Percentiles rank a stretch among this genome's conserved stretches.
These are phyloP conservation scores for Schizaphis graminum DNA, from an alignment of 2,888 invertebrate genomes.

Conservation along the genomic window DNA sequence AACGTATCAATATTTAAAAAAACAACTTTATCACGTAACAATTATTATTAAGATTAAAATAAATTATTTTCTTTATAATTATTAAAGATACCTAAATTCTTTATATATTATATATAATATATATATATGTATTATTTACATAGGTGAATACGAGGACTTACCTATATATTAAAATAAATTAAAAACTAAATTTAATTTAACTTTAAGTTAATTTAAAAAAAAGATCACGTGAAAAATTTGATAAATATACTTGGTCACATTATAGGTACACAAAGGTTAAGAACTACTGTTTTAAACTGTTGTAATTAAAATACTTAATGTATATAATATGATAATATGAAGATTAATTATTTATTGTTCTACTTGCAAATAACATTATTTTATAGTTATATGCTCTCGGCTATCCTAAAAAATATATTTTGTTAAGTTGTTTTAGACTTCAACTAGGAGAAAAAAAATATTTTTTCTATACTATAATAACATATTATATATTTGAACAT, in stretches of 20 bases:
- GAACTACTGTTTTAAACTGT: neutral
- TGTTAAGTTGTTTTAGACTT: neutral
- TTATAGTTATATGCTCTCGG: neutral
- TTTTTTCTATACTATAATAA: neutral
- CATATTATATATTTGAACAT: neutral
- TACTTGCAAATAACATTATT: neutral
- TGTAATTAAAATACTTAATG: neutral
- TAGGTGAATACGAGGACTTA: neutral
- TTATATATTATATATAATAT: neutral
- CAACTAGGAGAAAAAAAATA: neutral
- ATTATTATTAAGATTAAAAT: neutral
- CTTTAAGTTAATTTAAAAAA: neutral
- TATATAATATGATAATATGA: neutral
- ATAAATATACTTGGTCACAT: neutral
- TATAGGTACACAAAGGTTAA: neutral
- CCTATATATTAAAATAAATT: neutral
- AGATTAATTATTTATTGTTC: neutral
- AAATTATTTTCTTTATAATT: neutral
- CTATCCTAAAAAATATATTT: neutral
- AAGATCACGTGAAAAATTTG: neutral
- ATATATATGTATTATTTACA: neutral
- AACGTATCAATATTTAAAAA: neutral
- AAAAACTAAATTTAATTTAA: neutral
- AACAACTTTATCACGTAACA: too few relatives aligned
- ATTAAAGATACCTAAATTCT: neutral